These are phyloP conservation scores for Leptatherina wallacei DNA, from an alignment of 2,797 vertebrate species.

Conservation along the genomic window DNA sequence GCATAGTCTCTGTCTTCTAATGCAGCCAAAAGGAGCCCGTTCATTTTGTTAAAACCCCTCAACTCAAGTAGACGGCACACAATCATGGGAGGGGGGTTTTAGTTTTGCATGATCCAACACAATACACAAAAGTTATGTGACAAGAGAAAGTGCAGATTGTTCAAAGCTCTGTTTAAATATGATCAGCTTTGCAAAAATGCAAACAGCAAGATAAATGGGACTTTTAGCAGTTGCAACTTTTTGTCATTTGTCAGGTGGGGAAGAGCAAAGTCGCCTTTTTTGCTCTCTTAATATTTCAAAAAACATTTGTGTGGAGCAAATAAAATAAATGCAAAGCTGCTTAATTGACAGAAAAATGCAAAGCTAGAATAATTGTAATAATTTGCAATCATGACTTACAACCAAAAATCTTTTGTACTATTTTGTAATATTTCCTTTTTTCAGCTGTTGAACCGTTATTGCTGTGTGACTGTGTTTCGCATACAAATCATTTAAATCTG, in stretches of 20 bases:
- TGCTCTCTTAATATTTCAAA: constrained; percentile 61
- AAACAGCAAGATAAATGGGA: constrained; percentile 72
- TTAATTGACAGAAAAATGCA: constrained; percentile 34
- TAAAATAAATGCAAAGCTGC: constrained; percentile 54
- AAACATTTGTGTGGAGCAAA: constrained; percentile 54
- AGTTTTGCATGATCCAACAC: constrained; percentile 82
- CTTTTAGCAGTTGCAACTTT: constrained; percentile 70
- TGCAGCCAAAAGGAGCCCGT: constrained; percentile 77
- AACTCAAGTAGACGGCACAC: constrained; percentile 75
- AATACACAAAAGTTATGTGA: constrained; percentile 82
- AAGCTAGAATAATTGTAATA: constrained; percentile 47
- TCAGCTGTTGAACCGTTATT: constrained; percentile 35
- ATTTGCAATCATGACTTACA: constrained; percentile 50
- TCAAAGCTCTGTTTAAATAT: constrained; percentile 80
- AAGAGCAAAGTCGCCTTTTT: constrained; percentile 62
- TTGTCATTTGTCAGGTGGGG: constrained; percentile 68
- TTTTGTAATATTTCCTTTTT: constrained; percentile 23
- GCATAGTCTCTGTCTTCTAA: constrained; percentile 84
- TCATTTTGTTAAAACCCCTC: constrained; percentile 81
- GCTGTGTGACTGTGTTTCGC: constrained; percentile 17
- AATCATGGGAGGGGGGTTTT: constrained; percentile 78
- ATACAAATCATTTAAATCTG: constrained; percentile 15
- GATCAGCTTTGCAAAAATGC: constrained; percentile 81
- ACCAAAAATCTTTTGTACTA: constrained; percentile 28
- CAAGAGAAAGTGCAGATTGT: constrained; percentile 76